Evolutionary conservation across 2,113 vertebrate genomes (phyloP), one percentile per base, ranked within the genome.

Genomic region (Oreotrochilus melanogaster): DNA sequence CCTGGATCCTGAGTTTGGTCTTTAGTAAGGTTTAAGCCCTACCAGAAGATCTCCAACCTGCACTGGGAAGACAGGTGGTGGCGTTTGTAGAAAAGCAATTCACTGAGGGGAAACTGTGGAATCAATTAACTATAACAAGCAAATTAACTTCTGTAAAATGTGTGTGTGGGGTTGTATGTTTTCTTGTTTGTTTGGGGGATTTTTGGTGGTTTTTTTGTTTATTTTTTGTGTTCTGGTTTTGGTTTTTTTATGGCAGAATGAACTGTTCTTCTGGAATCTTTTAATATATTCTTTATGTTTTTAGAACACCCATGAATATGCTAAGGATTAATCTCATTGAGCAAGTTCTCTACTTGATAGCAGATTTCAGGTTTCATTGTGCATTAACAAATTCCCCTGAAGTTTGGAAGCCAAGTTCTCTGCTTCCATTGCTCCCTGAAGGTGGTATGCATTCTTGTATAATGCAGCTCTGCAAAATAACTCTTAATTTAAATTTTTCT

Each of bases 1-100:
- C 74, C 25, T 0, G 0, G 50, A 78, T 73, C 74, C 25, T 0
- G 0, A 51, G 5, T 61, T 53, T 76, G 54, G 31, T 53, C 57
- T 50, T 56, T 78, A 19, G 24, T 35, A 43, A 75, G 53, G 21
- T 57, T 80, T 84, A 67, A 75, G 42, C n/a, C 19, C 7, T 81
- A 19, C 60, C 53, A 60, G 57, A 64, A 71, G 13, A 69, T 88
- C 21, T 84, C 56, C 78, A n/a, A 80, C 39, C 65, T 1, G 7
- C 23, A 4, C 7, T 74, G 43, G 18, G 33, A 78, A 24, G 33
- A 65, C 14, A 18, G 51, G 27, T 24, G 18, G 8, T 86, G 16
- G n/a, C 18, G 4, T 78, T 50, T 67, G 33, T 43, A 61, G 48
- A 67, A 85, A 78, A 91, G 27, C n/a, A 53, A 1, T 88, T 90